Percentiles rank a stretch among this genome's conserved stretches.
Evolutionary conservation across 2,113 vertebrate genomes (phyloP).

Genomic region (Leuciscus idus): DNA sequence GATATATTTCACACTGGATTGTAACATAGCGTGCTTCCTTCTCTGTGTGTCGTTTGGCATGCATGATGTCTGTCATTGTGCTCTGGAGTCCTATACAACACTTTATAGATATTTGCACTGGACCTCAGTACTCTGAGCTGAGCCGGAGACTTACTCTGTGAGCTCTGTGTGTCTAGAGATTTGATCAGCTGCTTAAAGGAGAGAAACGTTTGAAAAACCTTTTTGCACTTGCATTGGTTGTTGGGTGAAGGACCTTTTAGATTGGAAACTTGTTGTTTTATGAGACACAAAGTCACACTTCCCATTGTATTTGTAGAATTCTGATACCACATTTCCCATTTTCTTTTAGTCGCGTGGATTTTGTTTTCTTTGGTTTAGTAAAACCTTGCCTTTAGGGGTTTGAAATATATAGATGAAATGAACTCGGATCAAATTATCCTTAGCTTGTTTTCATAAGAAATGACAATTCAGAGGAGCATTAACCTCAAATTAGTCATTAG

Average conservation of each 20-base stretch:
- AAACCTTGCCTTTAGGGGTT: background rate
- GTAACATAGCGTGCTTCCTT: conserved; percentile 75
- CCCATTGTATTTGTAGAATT: conserved; percentile 15
- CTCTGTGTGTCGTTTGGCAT: conserved; percentile 71
- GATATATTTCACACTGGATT: conserved; percentile 70
- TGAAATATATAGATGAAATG: background rate
- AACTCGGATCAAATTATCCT: background rate
- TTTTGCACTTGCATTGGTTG: conserved; percentile 38
- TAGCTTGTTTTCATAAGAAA: background rate
- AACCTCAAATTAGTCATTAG: conserved; percentile 14
- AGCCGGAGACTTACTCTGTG: conserved; percentile 44
- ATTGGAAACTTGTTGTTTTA: background rate
- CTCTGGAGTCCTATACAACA: conserved; percentile 73
- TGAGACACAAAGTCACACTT: conserved; percentile 21
- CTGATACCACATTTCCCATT: background rate
- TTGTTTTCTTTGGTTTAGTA: background rate
- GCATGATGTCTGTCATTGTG: conserved; percentile 74
- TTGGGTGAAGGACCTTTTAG: conserved; percentile 21
- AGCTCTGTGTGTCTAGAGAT: conserved; percentile 7
- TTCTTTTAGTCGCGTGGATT: background rate
- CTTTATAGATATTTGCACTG: conserved; percentile 79
- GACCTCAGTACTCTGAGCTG: conserved; percentile 68
- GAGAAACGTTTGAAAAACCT: conserved; percentile 11
- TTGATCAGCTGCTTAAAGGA: background rate
- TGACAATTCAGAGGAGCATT: background rate